Evolutionary conservation across 2,113 vertebrate genomes (phyloP), one percentile per base, ranked within the genome.

Genomic region (Chauna torquata): DNA sequence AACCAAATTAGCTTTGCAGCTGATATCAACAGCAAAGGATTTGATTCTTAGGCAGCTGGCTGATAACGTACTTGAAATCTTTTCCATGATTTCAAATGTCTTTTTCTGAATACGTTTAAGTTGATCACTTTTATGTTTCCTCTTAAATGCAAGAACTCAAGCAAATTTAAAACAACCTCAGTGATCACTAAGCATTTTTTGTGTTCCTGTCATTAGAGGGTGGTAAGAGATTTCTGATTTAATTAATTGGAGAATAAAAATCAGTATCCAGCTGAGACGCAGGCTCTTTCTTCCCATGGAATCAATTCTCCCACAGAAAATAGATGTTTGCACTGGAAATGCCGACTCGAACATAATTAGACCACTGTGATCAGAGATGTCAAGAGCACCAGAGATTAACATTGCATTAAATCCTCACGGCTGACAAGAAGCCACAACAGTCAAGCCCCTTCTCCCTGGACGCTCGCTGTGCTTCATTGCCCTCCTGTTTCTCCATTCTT

Each of bases 351-450:
- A 76, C 15, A 65, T 88, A 94, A 87, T 69, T 71, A 96, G 89
- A 87, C 76, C 77, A 32, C 81, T 69, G 25, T 52, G 83, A 91
- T 94, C 36, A 65, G 83, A 34, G 36, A 84, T 62, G 65, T 88
- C 83, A 79, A 82, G 81, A 88, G 32, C 57, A 81, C 36, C 47
- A 64, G 42, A 95, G 76, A 92, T 94, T 86, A 90, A 93, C 15
- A 0, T 79, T 82, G 66, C 82, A 66, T 85, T 94, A 97, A 96
- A 96, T 88, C 59, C 71, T 88, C 91, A 61, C 0, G 2, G 88
- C 11, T 76, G 61, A 94, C 92, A 94, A 88, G 78, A 79, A 92
- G 68, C 88, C 91, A 76, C 86, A 95, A 82, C 76, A 94, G 62
- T 62, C 55, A 62, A 91, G 47, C 36, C 42, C 13, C 32, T 94